Base-by-base conservation (phyloP, 2,888 invertebrate species). In the Drosophila picticornis region DNA sequence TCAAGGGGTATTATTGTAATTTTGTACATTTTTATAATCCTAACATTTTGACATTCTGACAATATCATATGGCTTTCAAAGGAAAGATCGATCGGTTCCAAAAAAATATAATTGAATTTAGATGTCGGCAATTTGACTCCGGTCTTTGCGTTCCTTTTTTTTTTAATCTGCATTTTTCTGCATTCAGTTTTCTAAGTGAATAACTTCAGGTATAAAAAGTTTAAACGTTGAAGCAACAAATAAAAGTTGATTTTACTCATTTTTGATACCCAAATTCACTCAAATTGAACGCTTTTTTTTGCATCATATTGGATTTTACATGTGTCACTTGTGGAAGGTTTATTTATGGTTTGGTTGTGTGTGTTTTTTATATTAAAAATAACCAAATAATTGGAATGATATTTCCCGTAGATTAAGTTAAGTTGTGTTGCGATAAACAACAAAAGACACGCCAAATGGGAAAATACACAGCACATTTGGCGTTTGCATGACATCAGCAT, bases 401-500 rank as follows among this genome's bases (percentile, higher is more conserved):
- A 40, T 40, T n/a, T 10, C n/a, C n/a, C n/a, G 9, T 25, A 25
- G 46, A 25, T 46, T 16, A 46, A 25, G 4, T 25, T 46, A n/a
- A n/a, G n/a, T n/a, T n/a, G n/a, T n/a, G n/a, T n/a, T 46, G 16
- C 16, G 25, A 9, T 9, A 16, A 46, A 46, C 9, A 46, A 25
- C 16, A 46, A 46, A 13, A 22, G 22, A 22, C 22, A 22, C 6
- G 46, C 22, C 7, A 46, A 46, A 22, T 7, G 22, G 13, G 13
- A 22, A 46, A 25, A 22, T 7, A 7, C 9, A 46, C 25, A 46
- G 25, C 16, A 9, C 46, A 46, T 25, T 46, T 46, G 46, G 16
- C 16, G 46, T 25, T 46, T 25, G 46, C 46, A 46, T 46, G 46
- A 46, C 22, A 46, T 46, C 46, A 46, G 46, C 46, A 13, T 46